These are phyloP conservation scores for Galeopsomyia nigrocyanea DNA, from an alignment of 2,888 invertebrate species.

Conservation along the genomic window DNA sequence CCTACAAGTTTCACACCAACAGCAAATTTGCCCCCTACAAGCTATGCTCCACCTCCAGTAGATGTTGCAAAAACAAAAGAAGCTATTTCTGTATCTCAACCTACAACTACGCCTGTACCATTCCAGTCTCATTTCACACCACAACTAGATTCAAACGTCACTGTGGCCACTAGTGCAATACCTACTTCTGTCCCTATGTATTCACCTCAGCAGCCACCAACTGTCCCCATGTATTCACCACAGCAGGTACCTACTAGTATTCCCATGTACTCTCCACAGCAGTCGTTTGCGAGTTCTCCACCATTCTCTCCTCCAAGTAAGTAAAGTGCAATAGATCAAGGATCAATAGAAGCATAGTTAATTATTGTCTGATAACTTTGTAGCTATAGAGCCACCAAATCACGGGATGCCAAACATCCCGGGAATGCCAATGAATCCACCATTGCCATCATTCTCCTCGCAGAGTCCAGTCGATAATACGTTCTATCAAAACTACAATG, in stretches of 20 bases:
- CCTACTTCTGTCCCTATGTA: slow-evolving; percentile 9
- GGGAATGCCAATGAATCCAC: slow-evolving; percentile 62
- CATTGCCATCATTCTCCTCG: slow-evolving; percentile 51
- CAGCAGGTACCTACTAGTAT: slow-evolving; percentile 36
- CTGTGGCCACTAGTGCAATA: slow-evolving; percentile 18
- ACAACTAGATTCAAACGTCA: slow-evolving; percentile 27
- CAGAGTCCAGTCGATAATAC: slow-evolving; percentile 19
- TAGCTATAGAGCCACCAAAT: slow-evolving; percentile 50
- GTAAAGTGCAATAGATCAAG: slow-evolving; percentile 6
- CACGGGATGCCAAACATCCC: slow-evolving; percentile 63
- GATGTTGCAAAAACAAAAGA: slow-evolving; percentile 49
- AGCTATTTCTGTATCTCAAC: slow-evolving; percentile 51
- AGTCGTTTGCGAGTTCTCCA: slow-evolving; percentile 13
- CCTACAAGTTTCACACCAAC: slow-evolving; percentile 49
- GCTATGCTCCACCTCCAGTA: slow-evolving; percentile 51
- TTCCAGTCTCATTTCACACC: slow-evolving; percentile 7
- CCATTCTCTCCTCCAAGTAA: slow-evolving; percentile 42
- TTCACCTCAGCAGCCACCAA: slow-evolving; percentile 22
- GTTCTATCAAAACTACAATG: slow-evolving; percentile 39
- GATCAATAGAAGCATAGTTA: too few relatives aligned
- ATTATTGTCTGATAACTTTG: slow-evolving; percentile 15
- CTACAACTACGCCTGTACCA: slow-evolving; percentile 40
- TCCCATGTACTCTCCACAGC: slow-evolving; percentile 37
- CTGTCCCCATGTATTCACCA: slow-evolving; percentile 35
- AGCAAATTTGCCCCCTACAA: slow-evolving; percentile 51